A percentile compares a stretch with the other conserved stretches of the same genome.
Conservation (phyloP, 2,797 vertebrate species). For the Sciaenops ocellatus region DNA sequence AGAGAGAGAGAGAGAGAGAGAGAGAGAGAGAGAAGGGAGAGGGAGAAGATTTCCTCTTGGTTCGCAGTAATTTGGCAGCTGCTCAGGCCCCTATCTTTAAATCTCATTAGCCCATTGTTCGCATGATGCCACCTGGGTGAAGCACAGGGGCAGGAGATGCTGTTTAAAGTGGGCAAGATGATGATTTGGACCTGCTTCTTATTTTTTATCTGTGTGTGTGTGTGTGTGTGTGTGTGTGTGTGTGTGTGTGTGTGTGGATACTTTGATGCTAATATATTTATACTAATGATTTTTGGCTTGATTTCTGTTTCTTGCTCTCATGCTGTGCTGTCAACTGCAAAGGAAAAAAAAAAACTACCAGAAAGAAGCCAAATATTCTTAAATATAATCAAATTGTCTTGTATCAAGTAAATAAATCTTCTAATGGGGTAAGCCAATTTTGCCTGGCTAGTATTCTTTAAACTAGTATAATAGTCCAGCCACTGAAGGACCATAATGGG, state of each 20-base stretch:
- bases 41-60: conserved; percentile 81
- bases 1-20: conserved; percentile 59
- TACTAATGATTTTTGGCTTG: background rate
- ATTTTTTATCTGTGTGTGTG: conserved; percentile 34
- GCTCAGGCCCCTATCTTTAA: conserved; percentile 91
- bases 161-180: conserved; percentile 69
- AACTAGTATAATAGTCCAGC: too few species aligned
- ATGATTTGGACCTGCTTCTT: conserved; percentile 66
- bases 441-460: too few species aligned
- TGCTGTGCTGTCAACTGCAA: background rate
- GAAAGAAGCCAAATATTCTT: too few species aligned
- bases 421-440: too few species aligned
- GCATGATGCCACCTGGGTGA: conserved; percentile 83
- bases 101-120: conserved; percentile 95
- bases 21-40: conserved; percentile 39
- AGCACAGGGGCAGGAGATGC: conserved; percentile 85
- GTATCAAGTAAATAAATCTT: too few species aligned
- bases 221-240: conserved; percentile 18
- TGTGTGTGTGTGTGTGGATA: conserved; percentile 6
- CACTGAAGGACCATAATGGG: too few species aligned
- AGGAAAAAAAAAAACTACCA: too few species aligned
- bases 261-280: conserved; percentile 25
- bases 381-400: too few species aligned
- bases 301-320: background rate
- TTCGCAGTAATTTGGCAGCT: conserved; percentile 88